Percentiles rank a stretch among this genome's conserved stretches.
Evolutionary conservation across 1,140 invertebrate species (phyloP).

Genomic region (Heterodera schachtii): DNA sequence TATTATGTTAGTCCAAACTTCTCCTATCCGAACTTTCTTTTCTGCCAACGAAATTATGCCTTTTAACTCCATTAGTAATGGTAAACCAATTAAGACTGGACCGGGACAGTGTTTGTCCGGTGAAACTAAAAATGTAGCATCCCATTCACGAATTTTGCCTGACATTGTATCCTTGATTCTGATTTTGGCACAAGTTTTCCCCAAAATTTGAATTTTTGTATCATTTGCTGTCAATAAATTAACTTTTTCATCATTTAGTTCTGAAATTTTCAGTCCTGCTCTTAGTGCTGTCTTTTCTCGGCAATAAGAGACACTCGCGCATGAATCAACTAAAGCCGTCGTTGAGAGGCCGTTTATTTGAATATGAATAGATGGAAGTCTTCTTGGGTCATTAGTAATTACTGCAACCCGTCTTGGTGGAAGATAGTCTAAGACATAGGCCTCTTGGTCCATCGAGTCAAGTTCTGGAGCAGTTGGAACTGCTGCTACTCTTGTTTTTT

Average conservation of each 20-base stretch:
- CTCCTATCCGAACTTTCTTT: not conserved
- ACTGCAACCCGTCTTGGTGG: too few relatives aligned
- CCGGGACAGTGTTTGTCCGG: constrained; percentile 4
- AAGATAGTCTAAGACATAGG: not conserved
- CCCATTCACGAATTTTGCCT: not conserved
- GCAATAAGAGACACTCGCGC: not conserved
- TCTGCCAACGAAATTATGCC: not conserved
- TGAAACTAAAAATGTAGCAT: not conserved
- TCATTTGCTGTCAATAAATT: not conserved
- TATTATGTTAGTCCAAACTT: not conserved
- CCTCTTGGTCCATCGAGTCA: constrained; percentile 4
- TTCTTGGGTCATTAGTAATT: too few relatives aligned
- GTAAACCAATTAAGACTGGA: not conserved
- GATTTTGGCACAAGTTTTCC: not conserved
- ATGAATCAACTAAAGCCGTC: too few relatives aligned
- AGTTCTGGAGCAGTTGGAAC: not conserved
- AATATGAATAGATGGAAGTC: not conserved
- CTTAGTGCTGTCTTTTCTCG: not conserved
- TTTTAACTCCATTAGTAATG: not conserved
- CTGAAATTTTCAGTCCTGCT: not conserved
- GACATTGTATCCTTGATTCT: not conserved
- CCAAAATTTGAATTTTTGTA: not conserved
- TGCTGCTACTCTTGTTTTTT: not conserved
- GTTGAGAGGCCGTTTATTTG: not conserved
- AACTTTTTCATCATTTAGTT: too few relatives aligned